Base-by-base conservation (phyloP, 2,888 invertebrate genomes). In the Rhingia rostrata region DNA sequence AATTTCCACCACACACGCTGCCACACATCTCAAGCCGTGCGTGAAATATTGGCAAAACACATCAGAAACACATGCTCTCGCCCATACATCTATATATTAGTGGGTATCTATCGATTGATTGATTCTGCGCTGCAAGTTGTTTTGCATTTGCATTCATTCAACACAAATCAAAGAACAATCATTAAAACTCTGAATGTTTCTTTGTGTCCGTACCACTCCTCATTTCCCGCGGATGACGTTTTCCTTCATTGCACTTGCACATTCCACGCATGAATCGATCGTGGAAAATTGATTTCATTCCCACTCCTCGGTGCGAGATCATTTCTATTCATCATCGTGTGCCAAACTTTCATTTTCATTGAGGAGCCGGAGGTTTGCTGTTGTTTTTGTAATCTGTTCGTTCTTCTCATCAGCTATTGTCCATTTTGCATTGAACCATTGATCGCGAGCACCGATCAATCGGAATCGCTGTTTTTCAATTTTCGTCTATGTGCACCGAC, bases 311-410 rank as follows among this genome's bases (percentile, higher is more conserved):
- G 3, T 14, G 14, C 7, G n/a, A 56, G 47, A 41, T 67, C 37
- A 49, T 67, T 73, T 61, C 54, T 56, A 66, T 72, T 61, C 61
- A 67, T 45, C 37, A 10, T 7, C 32, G 14, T n/a, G 64, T 54
- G 67, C 73, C 73, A 79, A 58, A 79, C 83, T 83, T 83, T 83
- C 83, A 41, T 79, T 83, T 83, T 83, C 83, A 83, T 83, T 83
- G 67, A 79, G 30, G 67, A 79, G 39, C 49, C 12, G 43, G 9
- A 35, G 22, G 22, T 22, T 22, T 22, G 2, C 2, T 2, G 22
- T 22, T 22, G 22, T 56, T 32, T n/a, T 39, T 22, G 4, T 39
- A 10, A 4, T 32, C 12, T 58, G 47, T 69, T 69, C 61, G 14
- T 6, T 54, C 37, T 66, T 67, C 53, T 47, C 14, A 14, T 60